A percentile compares a stretch with the other conserved stretches of the same genome.
Evolutionary conservation across 2,888 invertebrate genomes (phyloP).

Genomic region (Exocentrus adspersus): DNA sequence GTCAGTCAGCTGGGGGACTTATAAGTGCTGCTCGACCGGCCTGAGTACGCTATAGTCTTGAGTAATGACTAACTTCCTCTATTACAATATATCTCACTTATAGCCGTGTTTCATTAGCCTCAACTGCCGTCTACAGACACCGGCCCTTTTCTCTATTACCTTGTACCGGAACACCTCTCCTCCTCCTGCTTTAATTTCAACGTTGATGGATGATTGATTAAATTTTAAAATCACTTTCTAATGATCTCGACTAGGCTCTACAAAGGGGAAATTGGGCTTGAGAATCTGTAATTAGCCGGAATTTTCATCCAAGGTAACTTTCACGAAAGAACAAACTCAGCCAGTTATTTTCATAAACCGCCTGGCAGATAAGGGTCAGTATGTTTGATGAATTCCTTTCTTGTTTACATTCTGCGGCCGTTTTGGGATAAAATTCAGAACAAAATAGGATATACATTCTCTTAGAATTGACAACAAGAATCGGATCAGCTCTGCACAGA

Average conservation of each 20-base stretch:
- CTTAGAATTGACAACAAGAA: no score
- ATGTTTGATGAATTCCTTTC: no score
- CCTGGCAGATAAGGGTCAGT: no score
- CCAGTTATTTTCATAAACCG: no score
- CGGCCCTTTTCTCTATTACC: constrained; percentile 35
- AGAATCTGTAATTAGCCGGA: constrained; percentile 19
- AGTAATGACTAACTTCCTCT: constrained; percentile 61
- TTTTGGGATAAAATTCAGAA: no score
- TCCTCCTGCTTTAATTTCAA: constrained; percentile 13
- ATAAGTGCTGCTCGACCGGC: constrained; percentile 55
- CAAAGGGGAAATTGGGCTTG: neutral
- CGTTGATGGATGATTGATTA: constrained; percentile 24
- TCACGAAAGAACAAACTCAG: no score
- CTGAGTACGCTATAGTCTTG: constrained; percentile 50
- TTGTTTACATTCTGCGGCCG: no score
- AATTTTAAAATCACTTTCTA: constrained; percentile 20
- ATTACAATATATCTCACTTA: constrained; percentile 62
- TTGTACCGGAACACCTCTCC: constrained; percentile 28
- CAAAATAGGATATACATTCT: no score
- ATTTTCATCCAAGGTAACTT: neutral
- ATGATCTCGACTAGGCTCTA: constrained; percentile 9
- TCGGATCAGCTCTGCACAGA: no score
- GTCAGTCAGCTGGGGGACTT: constrained; percentile 43
- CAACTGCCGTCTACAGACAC: constrained; percentile 54
- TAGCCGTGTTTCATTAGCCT: constrained; percentile 59